Evolutionary conservation across 2,113 vertebrate genomes (phyloP).

Genomic region (Eulemur macaco): DNA sequence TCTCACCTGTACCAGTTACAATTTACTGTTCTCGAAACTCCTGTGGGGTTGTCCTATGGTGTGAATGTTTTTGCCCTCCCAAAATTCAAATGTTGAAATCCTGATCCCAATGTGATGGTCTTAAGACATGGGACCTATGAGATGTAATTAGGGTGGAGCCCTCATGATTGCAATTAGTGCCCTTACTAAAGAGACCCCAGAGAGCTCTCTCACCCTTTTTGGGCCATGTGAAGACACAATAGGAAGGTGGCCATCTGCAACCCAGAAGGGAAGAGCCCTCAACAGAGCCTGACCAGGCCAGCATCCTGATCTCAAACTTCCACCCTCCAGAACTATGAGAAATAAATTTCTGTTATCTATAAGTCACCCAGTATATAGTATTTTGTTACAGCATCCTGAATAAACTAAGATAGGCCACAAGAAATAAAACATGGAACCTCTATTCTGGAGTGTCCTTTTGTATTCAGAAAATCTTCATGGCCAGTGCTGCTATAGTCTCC

Average conservation of each 20-base stretch:
- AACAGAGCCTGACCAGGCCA: neutral
- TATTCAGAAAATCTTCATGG: neutral
- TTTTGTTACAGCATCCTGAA: neutral
- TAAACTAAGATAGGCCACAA: neutral
- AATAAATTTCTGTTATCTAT: neutral
- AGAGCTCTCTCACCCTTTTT: neutral
- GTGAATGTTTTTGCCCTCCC: neutral
- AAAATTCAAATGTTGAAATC: neutral
- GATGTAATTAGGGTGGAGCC: neutral
- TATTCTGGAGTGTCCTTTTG: neutral
- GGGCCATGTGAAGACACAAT: neutral
- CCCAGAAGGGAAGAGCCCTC: no score
- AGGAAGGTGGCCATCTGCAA: neutral
- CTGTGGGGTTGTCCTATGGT: fast-evolving
- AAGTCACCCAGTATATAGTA: no score
- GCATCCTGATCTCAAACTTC: no score
- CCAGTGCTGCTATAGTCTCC: fast-evolving
- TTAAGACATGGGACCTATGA: neutral
- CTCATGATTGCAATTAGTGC: no score
- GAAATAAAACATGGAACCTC: neutral
- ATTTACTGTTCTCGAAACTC: neutral
- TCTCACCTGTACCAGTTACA: neutral
- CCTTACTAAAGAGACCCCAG: no score
- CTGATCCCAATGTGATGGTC: neutral
- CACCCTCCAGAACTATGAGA: neutral